Conservation (phyloP, 2,797 vertebrate genomes). For the Myiothlypis coronata region DNA sequence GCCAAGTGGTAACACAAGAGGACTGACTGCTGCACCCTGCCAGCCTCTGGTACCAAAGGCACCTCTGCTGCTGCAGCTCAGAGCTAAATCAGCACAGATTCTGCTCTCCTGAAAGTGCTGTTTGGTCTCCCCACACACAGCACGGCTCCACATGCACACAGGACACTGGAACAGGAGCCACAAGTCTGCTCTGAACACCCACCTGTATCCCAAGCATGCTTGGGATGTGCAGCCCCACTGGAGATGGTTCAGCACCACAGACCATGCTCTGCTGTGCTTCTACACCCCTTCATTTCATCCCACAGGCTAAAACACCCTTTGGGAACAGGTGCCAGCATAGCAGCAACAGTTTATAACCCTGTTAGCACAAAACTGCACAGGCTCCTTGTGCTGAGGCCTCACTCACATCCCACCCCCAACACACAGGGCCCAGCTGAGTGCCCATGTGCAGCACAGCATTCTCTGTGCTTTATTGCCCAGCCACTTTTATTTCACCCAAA, state of each 20-base stretch:
- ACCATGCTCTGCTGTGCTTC: neutral
- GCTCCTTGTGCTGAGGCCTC: fast-evolving
- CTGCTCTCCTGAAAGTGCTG: neutral
- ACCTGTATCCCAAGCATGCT: fast-evolving
- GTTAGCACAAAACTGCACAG: neutral
- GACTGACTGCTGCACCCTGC: neutral
- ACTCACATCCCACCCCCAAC: neutral
- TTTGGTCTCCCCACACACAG: neutral
- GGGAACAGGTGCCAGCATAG: neutral
- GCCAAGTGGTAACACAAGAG: no score
- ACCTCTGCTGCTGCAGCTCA: neutral
- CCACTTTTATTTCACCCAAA: conserved; percentile 7
- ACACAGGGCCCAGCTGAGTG: fast-evolving
- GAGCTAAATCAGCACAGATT: neutral
- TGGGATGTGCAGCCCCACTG: fast-evolving
- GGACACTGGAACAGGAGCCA: neutral
- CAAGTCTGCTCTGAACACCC: neutral
- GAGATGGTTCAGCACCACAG: fast-evolving
- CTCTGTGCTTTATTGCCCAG: neutral
- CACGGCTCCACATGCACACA: neutral
- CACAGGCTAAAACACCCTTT: neutral
- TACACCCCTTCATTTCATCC: neutral
- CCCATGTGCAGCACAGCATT: neutral
- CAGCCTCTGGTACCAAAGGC: neutral
- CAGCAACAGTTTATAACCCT: neutral